A percentile compares a stretch with the other conserved stretches of the same genome.
phyloP scores from a whole-genome alignment of 1,140 invertebrate genomes.

The Zophobas atratus region DNA sequence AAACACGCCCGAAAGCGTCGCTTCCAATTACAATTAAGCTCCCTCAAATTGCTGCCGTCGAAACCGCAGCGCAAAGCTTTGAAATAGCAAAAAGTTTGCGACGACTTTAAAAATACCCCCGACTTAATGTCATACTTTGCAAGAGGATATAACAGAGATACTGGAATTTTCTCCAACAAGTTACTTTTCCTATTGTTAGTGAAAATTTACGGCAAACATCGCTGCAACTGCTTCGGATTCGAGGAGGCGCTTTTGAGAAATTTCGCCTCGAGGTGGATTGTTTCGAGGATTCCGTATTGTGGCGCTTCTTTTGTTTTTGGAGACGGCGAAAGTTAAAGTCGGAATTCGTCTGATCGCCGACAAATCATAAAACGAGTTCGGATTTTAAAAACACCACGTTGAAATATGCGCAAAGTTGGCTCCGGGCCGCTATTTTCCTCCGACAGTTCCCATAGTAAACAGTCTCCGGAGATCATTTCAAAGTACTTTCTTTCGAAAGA shows the following conservation, averaged over 20 bases:
- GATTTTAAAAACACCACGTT: slow-evolving; percentile 27
- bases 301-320: no score
- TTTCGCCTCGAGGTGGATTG: slow-evolving; percentile 11
- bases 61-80: not conserved
- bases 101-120: not conserved
- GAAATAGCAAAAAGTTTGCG: no score
- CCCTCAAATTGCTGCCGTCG: not conserved
- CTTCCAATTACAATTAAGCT: not conserved
- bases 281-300: slow-evolving; percentile 16
- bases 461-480: slow-evolving; percentile 23
- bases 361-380: not conserved
- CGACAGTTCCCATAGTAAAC: slow-evolving; percentile 33
- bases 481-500: slow-evolving; percentile 32
- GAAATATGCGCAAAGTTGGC: slow-evolving; percentile 28
- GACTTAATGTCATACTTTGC: slow-evolving; percentile 3
- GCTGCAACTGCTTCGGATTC: slow-evolving; percentile 20
- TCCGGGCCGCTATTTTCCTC: slow-evolving; percentile 22
- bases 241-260: slow-evolving; percentile 15
- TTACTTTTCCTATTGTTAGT: slow-evolving; percentile 30
- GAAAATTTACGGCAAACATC: slow-evolving; percentile 22
- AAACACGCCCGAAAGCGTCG: not conserved
- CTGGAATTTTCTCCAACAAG: slow-evolving; percentile 6
- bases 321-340: no score
- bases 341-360: no score
- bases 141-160: not conserved